phyloP scores from a whole-genome alignment of 2,888 invertebrate species.

The Blastobasis lacticolella region DNA sequence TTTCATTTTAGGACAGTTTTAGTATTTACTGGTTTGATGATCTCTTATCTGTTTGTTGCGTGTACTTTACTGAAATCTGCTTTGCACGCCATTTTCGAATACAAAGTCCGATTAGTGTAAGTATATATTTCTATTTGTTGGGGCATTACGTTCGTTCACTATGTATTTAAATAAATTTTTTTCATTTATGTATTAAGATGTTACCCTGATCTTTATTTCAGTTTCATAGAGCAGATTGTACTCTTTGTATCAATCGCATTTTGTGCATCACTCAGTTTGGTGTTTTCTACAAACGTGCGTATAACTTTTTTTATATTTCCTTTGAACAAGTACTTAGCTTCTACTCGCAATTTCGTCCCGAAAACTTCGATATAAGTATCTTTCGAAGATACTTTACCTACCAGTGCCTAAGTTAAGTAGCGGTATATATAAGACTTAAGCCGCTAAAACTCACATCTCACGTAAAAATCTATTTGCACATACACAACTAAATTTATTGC shows the following conservation, averaged over 20 bases:
- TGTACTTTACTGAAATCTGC: constrained; percentile 48
- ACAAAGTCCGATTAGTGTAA: constrained; percentile 58
- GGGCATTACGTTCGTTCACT: too few species aligned
- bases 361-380: too few species aligned
- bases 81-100: constrained; percentile 60
- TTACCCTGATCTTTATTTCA: constrained; percentile 22
- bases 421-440: too few species aligned
- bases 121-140: constrained; percentile 18
- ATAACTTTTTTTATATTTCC: constrained; percentile 1
- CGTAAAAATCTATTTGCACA: too few species aligned
- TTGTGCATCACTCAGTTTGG: constrained; percentile 43
- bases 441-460: too few species aligned
- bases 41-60: constrained; percentile 49
- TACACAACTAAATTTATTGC: too few species aligned
- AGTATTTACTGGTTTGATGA: constrained; percentile 47
- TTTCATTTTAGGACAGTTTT: constrained; percentile 35
- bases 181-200: too few species aligned
- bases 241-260: constrained; percentile 36
- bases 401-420: too few species aligned
- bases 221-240: constrained; percentile 49
- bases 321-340: too few species aligned
- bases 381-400: too few species aligned
- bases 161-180: too few species aligned
- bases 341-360: too few species aligned
- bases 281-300: constrained; percentile 48